A percentile compares a stretch with the other conserved stretches of the same genome.
Evolutionary conservation across 1,140 invertebrate genomes (phyloP).

Genomic region (Macrosteles quadrilineatus): DNA sequence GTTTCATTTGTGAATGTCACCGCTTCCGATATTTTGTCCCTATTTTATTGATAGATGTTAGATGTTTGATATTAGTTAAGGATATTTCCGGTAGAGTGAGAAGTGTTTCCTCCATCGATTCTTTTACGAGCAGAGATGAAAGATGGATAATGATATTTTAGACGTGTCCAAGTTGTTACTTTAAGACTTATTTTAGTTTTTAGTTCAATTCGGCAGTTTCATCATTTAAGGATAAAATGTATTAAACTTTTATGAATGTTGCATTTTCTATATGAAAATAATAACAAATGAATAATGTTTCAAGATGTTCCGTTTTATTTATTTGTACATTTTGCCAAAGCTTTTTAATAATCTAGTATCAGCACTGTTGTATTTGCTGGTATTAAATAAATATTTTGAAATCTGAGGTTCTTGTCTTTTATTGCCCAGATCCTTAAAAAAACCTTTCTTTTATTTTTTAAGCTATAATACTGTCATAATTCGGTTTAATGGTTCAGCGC

Average conservation of each 20-base stretch:
- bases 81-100: not conserved
- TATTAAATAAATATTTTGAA: slow-evolving; percentile 22
- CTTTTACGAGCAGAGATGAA: not conserved
- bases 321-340: slow-evolving; percentile 27
- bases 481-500: too few relatives aligned
- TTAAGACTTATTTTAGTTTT: not conserved
- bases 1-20: not conserved
- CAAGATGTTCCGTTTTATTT: slow-evolving; percentile 3
- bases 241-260: slow-evolving; percentile 18
- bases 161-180: not conserved
- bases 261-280: not conserved
- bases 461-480: too few relatives aligned
- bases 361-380: slow-evolving; percentile 12
- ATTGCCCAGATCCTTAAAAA: too few relatives aligned
- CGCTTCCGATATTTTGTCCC: too few relatives aligned
- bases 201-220: not conserved
- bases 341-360: slow-evolving; percentile 13
- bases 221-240: not conserved
- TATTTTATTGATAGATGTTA: too few relatives aligned
- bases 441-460: too few relatives aligned
- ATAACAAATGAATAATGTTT: not conserved
- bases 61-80: not conserved
- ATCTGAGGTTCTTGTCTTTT: too few relatives aligned
- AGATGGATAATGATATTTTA: not conserved
- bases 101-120: not conserved